These are phyloP conservation scores for Panagrolaimus sp. DNA, from an alignment of 1,140 invertebrate species.

Conservation along the genomic window DNA sequence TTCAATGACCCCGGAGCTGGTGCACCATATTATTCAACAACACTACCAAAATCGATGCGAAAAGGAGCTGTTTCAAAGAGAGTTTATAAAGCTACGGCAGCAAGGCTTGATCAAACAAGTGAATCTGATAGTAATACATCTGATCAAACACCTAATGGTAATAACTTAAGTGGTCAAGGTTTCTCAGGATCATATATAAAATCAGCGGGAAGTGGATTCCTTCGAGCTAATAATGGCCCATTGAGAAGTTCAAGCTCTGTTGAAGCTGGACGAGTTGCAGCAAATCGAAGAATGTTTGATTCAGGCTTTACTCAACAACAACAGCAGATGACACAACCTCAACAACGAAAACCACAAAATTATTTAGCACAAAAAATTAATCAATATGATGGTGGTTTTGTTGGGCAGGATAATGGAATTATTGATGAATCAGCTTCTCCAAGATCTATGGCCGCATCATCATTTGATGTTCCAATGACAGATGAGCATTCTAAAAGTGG, in stretches of 20 bases:
- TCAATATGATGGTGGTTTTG: background rate
- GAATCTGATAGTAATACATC: background rate
- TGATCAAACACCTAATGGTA: conserved; percentile 5
- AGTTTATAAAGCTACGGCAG: conserved; percentile 15
- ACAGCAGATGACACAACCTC: too few species aligned
- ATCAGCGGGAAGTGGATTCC: background rate
- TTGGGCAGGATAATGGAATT: background rate
- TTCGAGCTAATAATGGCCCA: background rate
- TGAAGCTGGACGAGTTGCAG: conserved; percentile 4
- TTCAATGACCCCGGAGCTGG: conserved; percentile 2
- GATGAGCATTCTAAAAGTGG: too few species aligned
- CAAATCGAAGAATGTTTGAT: background rate
- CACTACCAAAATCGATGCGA: conserved; percentile 35
- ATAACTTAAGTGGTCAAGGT: background rate
- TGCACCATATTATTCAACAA: conserved; percentile 33
- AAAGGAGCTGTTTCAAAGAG: conserved; percentile 43
- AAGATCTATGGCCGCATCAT: too few species aligned
- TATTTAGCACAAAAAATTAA: background rate
- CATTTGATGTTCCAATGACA: too few species aligned
- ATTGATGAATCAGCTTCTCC: too few species aligned
- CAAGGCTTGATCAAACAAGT: background rate
- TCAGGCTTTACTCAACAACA: background rate
- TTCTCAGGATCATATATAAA: background rate
- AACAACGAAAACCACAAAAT: background rate
- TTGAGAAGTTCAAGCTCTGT: background rate